These are phyloP conservation scores for Sylvia atricapilla DNA, from an alignment of 2,113 vertebrate genomes.

Conservation along the genomic window DNA sequence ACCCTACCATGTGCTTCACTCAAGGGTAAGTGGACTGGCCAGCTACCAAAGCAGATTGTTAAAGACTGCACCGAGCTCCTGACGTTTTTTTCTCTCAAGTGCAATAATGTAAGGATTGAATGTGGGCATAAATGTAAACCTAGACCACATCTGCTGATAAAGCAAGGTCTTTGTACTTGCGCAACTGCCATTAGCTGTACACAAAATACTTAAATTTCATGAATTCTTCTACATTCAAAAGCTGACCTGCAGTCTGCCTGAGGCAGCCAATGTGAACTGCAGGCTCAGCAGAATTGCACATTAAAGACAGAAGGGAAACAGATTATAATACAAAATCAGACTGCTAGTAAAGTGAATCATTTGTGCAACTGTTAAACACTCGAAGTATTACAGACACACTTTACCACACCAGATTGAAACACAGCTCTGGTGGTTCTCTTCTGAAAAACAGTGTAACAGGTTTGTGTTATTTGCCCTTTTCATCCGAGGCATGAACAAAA, in stretches of 20 bases:
- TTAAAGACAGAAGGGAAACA: conserved; percentile 21
- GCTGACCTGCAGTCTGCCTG: neutral
- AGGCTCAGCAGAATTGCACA: conserved; percentile 4
- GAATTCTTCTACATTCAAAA: conserved; percentile 9
- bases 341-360: conserved; percentile 4
- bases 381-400: neutral
- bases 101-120: neutral
- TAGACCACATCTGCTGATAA: conserved; percentile 51
- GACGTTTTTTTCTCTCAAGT: neutral
- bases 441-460: neutral
- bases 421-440: neutral
- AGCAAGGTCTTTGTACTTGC: conserved; percentile 44
- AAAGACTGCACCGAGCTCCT: conserved; percentile 12
- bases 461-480: neutral
- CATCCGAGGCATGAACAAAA: neutral
- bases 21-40: conserved; percentile 12
- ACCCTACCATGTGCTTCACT: neutral
- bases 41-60: conserved; percentile 40
- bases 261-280: neutral
- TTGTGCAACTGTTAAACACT: neutral
- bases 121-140: conserved; percentile 28
- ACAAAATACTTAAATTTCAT: conserved; percentile 47
- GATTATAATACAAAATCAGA: conserved; percentile 22
- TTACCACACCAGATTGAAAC: neutral
- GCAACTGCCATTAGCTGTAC: conserved; percentile 11